Base-by-base conservation (phyloP, 2,113 vertebrate genomes). In the Nothoprocta pentlandii region DNA sequence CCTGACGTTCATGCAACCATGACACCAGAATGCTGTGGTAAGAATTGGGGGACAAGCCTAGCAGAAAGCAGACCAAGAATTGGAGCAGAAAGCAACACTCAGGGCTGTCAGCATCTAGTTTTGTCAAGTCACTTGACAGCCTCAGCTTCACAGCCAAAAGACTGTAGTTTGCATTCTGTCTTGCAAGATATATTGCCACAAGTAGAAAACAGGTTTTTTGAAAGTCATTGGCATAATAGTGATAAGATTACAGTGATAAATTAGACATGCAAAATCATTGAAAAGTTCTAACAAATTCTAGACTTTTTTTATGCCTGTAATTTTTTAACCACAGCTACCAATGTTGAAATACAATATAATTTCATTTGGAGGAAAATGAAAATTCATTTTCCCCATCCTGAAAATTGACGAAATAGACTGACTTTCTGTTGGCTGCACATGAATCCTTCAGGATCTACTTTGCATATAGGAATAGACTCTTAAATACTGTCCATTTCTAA, bases 221-320 rank as follows among this genome's bases (percentile, higher is more conserved):
- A 79, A 54, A 70, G 81, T 87, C 70, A 58, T 53, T 86, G 81
- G 17, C 23, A 17, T 67, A 91, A 58, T 61, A 78, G 62, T 92
- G 80, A 76, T 95, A 56, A 61, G 53, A 85, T 91, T 85, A 83
- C 62, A 44, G 12, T 79, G 87, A 91, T 89, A 36, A 71, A 94
- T 94, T 86, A 84, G 85, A 77, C 26, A 16, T n/a, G 49, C 10
- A 80, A 63, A 96, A 77, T 90, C 61, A n/a, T 30, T 84, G 79
- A 56, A 49, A 85, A 75, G 14, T 89, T 78, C n/a, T 30, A 66
- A 70, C 19, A 44, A 88, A 11, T 68, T 86, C 75, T 44, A 80
- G n/a, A 67, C 90, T 28, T 39, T 70, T 79, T 84, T 64, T 41
- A 56, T 63, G 22, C 7, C 41, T 74, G 69, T 62, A 73, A n/a